Evolutionary conservation across 2,113 vertebrate species (phyloP), one percentile per base, ranked within the genome.

Genomic region (Chamaea fasciata): DNA sequence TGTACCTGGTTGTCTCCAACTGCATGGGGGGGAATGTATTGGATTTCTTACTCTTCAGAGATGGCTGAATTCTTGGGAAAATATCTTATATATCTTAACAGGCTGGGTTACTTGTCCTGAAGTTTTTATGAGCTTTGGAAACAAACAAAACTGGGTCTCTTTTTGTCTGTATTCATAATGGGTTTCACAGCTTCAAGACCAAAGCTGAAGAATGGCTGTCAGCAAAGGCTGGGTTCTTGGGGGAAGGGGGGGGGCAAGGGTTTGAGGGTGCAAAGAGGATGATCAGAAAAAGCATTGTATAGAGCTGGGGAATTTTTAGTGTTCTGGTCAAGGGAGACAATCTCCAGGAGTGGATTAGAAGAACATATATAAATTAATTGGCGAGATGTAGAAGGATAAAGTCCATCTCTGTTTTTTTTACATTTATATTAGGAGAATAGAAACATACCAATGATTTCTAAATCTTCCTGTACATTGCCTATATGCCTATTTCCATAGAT

Each of bases 171-270:
- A 30, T 81, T 76, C 9, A 1, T 47, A 75, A 21, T 15, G 30
- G 6, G 21, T 39, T 63, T 87, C 64, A 46, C 30, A 71, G 18
- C 16, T n/a, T 74, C 39, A 49, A 53, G 26, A 46, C 39, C 39
- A 75, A 89, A 92, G 52, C 33, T 67, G 16, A 63, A 56, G 52
- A 71, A 75, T 33, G 28, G n/a, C n/a, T 77, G 64, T 53, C 42
- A 74, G 30, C 18, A 67, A 52, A n/a, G 18, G 6, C 26, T 62
- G 46, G 11, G 6, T 8, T 41, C 46, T 18, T n/a, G n/a, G n/a
- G n/a, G n/a, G n/a, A n/a, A n/a, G n/a, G 11, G 10, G 4, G 15
- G 23, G 7, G 9, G 4, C 2, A 15, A 5, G 17, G 47, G 8
- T 55, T 73, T 37, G 39, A 37, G 17, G 59, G 6, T 74, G 11